phyloP scores from a whole-genome alignment of 2,113 vertebrate genomes.

The Heterochromis multidens region DNA sequence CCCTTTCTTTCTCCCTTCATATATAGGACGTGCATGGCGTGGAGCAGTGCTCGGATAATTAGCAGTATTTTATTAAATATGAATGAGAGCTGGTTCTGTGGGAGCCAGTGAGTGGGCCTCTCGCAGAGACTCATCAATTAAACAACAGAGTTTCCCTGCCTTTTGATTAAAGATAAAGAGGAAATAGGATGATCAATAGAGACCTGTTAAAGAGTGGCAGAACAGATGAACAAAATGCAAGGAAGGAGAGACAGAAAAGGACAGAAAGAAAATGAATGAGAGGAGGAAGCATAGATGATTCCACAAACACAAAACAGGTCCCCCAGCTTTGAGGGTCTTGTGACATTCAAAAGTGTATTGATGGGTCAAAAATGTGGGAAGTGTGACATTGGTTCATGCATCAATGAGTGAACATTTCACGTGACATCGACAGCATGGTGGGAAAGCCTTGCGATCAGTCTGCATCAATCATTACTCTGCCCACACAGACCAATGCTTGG shows the following conservation, averaged over 20 bases:
- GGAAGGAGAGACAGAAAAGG: background rate
- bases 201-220: constrained; percentile 62
- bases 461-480: constrained; percentile 40
- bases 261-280: background rate
- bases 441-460: constrained; percentile 40
- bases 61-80: constrained; percentile 72
- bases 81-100: constrained; percentile 62
- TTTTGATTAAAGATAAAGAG: constrained; percentile 79
- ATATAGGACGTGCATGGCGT: constrained; percentile 41
- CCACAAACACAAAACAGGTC: background rate
- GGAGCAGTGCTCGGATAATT: constrained; percentile 61
- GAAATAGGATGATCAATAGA: constrained; percentile 72
- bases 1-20: background rate
- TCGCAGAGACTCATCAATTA: constrained; percentile 71
- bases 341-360: constrained; percentile 6
- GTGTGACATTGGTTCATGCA: background rate
- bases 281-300: background rate
- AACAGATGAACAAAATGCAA: constrained; percentile 30
- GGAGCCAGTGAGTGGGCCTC: constrained; percentile 66
- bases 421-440: constrained; percentile 38
- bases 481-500: constrained; percentile 45
- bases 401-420: constrained; percentile 17
- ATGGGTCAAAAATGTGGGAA: background rate
- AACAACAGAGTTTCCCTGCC: constrained; percentile 72
- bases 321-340: background rate